Conservation (phyloP, 2,113 vertebrate genomes). For the Cyprinus carpio region DNA sequence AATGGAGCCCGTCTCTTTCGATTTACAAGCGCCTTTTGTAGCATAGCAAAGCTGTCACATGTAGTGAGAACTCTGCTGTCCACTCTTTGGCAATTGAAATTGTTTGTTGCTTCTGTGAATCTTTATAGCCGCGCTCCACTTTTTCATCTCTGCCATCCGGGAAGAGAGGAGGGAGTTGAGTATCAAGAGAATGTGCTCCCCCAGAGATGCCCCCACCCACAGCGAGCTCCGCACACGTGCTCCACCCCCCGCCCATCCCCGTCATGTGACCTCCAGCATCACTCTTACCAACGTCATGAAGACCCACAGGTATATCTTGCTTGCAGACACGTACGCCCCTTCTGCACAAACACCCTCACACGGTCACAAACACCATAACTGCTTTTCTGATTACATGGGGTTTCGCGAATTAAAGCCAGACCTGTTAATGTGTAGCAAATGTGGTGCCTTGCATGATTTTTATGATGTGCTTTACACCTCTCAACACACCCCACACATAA, state of each 20-base stretch:
- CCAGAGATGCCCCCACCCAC: background rate
- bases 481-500: constrained; percentile 40
- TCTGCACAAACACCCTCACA: background rate
- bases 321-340: background rate
- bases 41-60: constrained; percentile 35
- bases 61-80: constrained; percentile 19
- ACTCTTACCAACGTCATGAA: background rate
- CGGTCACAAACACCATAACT: background rate
- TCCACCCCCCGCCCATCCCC: background rate
- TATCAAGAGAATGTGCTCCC: constrained; percentile 42
- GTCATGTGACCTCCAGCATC: constrained; percentile 49
- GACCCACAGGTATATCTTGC: constrained; percentile 47
- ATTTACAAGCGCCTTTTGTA: constrained; percentile 50
- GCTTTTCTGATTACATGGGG: background rate
- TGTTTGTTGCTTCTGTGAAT: constrained; percentile 51
- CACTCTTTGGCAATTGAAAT: background rate
- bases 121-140: constrained; percentile 39
- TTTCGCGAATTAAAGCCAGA: constrained; percentile 34
- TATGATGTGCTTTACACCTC: constrained; percentile 49
- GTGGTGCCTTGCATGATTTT: constrained; percentile 39
- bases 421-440: constrained; percentile 26
- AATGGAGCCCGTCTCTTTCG: constrained; percentile 46
- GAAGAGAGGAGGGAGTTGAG: constrained; percentile 8
- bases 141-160: constrained; percentile 25
- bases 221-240: constrained; percentile 17